Conservation (phyloP, 2,113 vertebrate genomes). For the Saiga tatarica region DNA sequence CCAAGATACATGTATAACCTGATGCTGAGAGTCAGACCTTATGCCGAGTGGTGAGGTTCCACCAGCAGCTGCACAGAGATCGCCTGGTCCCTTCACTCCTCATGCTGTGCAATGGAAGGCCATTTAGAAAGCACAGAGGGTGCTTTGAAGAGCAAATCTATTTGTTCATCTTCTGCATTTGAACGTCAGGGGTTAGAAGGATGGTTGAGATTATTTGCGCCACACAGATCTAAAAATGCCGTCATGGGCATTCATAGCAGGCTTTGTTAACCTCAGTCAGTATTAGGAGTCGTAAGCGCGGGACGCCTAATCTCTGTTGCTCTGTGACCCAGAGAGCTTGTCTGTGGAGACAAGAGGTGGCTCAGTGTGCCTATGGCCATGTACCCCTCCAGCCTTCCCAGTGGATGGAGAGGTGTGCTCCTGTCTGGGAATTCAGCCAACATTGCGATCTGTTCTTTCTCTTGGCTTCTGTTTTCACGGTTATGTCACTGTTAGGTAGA, state of each 20-base stretch:
- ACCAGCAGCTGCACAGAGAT: fast-evolving
- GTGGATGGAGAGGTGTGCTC: background rate
- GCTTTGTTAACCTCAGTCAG: background rate
- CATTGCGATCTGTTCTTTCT: background rate
- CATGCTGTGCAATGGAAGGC: background rate
- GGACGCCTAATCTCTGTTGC: background rate
- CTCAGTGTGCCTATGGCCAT: background rate
- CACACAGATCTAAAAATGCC: background rate
- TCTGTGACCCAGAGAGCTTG: background rate
- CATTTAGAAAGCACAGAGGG: background rate
- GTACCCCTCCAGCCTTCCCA: fast-evolving
- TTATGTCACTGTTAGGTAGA: slow-evolving; percentile 2
- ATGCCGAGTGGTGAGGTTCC: background rate
- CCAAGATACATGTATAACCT: background rate
- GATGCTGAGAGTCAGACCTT: background rate
- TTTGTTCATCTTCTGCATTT: background rate
- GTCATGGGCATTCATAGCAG: background rate
- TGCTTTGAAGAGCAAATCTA: background rate
- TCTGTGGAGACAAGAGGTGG: background rate
- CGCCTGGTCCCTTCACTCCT: background rate
- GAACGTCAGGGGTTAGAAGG: background rate
- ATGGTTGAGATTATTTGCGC: background rate
- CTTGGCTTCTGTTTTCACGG: slow-evolving; percentile 25
- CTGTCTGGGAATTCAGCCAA: slow-evolving; percentile 39
- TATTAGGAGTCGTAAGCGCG: background rate